Evolutionary conservation across 2,113 vertebrate genomes (phyloP).

Genomic region (Erythrocercus mccallii): DNA sequence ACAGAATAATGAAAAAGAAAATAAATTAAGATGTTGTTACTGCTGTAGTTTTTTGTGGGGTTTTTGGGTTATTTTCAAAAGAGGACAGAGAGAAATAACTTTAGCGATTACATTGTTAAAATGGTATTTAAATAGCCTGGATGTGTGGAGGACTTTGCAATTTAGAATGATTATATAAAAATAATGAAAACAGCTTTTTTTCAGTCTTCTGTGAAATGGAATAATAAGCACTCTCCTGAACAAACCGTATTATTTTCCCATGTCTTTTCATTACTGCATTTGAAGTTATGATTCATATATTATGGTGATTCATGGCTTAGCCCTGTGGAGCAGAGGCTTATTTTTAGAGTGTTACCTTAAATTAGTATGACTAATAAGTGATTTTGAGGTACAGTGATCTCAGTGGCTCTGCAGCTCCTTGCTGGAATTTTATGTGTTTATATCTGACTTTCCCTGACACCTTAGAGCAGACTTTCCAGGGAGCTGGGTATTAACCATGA

Average conservation of each 20-base stretch:
- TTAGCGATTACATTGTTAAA: slow-evolving; percentile 30
- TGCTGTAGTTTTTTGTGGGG: too few species aligned
- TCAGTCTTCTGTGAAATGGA: slow-evolving; percentile 40
- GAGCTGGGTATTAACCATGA: neutral
- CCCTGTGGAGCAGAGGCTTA: neutral
- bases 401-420: neutral
- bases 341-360: slow-evolving; percentile 49
- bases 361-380: slow-evolving; percentile 42
- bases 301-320: slow-evolving; percentile 50
- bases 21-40: slow-evolving; percentile 21
- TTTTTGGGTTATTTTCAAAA: neutral
- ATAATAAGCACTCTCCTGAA: slow-evolving; percentile 48
- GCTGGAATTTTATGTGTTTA: neutral
- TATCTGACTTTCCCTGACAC: neutral
- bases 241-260: slow-evolving; percentile 32
- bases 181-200: slow-evolving; percentile 42
- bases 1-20: slow-evolving; percentile 5
- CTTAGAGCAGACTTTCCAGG: neutral
- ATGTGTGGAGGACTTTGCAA: slow-evolving; percentile 15
- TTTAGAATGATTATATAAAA: slow-evolving; percentile 53
- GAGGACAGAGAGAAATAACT: neutral
- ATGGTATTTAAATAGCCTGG: slow-evolving; percentile 24
- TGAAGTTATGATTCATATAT: slow-evolving; percentile 45
- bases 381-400: slow-evolving; percentile 43
- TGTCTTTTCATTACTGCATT: slow-evolving; percentile 33